Base-by-base conservation (phyloP, 2,113 vertebrate genomes). In the Hypocryptadius cinnamomeus region DNA sequence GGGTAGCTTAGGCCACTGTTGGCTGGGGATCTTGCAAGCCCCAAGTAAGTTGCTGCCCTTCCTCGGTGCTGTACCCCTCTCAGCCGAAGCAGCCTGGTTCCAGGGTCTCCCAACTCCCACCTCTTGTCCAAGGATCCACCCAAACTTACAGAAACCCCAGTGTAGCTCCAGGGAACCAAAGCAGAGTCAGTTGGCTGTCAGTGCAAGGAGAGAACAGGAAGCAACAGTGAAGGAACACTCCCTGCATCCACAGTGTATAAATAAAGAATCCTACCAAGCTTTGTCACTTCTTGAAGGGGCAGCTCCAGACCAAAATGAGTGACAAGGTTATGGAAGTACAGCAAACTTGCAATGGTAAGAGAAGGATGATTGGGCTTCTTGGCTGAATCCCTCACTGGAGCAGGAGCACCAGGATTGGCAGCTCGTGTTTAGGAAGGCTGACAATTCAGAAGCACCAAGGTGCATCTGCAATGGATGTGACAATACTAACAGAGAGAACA, bases 361-460 rank as follows among this genome's bases (percentile, higher is more conserved):
- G 39, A 56, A 50, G 24, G 18, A 47, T 42, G 24, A 17, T 5
- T 27, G 22, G 22, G 53, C 31, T 54, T 48, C 39, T 54, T 71
- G 63, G 22, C 51, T 70, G 47, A 77, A 78, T 48, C 42, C 24
- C 2, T 4, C 15, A 18, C 8, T 57, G 27, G 23, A 69, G 18
- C 4, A 7, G 33, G 44, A 70, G n/a, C 8, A 68, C 45, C 17
- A 0, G 0, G 30, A 47, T 0, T 2, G 37, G 31, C 17, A 89
- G 37, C 39, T 27, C 0, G 0, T 5, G 1, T 51, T 79, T 76
- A 44, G 22, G 68, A 61, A 63, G 42, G n/a, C 14, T 1, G 1
- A 44, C 27, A 8, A 13, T 40, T n/a, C 20, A 61, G 56, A 66
- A 85, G 37, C 33, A 45, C 11, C 9, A 17, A 24, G 20, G 18